phyloP scores from a whole-genome alignment of 2,113 vertebrate species.

The Coturnix japonica region DNA sequence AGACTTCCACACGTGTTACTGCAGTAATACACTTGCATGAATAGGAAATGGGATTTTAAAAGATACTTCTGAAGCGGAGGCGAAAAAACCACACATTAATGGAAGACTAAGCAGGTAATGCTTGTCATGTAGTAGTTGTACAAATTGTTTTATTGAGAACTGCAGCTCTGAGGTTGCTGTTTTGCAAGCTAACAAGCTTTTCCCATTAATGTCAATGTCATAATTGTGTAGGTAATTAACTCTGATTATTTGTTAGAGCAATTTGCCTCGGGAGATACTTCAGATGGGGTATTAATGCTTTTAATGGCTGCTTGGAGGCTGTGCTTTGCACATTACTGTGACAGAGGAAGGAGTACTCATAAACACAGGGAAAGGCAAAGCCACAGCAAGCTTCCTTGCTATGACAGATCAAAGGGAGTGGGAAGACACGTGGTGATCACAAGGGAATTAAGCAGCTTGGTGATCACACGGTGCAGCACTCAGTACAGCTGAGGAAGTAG shows the following conservation, averaged over 20 bases:
- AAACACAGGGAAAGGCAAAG: background rate
- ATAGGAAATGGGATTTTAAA: background rate
- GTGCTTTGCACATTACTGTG: background rate
- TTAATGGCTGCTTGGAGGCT: background rate
- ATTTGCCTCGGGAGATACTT: background rate
- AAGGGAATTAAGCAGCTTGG: constrained; percentile 15
- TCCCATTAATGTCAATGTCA: background rate
- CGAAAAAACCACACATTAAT: background rate
- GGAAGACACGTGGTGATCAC: constrained; percentile 29
- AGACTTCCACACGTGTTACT: background rate
- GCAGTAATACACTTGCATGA: background rate
- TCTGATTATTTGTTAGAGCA: background rate
- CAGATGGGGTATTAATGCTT: background rate
- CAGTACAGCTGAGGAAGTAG: background rate
- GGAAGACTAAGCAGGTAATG: background rate
- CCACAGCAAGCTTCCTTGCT: background rate
- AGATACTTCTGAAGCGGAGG: background rate
- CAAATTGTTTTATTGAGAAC: background rate
- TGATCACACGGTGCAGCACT: background rate
- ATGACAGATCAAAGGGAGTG: background rate
- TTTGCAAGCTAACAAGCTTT: background rate
- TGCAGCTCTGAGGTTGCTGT: background rate
- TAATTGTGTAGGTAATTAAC: background rate
- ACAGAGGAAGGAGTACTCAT: background rate
- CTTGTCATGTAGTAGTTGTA: fast-evolving